Conservation (phyloP, 2,113 vertebrate species). For the Camelus bactrianus region DNA sequence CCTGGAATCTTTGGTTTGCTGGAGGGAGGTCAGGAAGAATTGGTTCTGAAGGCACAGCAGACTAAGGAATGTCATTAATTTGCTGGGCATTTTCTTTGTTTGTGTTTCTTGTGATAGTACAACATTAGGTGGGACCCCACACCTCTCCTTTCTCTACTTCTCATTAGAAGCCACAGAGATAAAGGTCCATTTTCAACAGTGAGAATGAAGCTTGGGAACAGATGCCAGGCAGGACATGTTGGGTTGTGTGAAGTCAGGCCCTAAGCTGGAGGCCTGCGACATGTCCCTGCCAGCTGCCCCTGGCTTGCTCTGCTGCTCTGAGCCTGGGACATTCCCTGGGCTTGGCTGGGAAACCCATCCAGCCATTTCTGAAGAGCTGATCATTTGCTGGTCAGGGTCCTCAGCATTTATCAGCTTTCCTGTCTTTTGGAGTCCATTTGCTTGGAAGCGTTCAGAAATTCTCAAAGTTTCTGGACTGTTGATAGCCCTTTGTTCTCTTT, state of each 20-base stretch:
- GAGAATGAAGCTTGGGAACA: neutral
- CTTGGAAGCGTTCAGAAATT: constrained; percentile 24
- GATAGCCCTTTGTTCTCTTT: neutral
- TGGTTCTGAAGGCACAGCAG: neutral
- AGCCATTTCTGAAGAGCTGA: neutral
- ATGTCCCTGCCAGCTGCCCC: neutral
- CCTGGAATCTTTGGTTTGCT: neutral
- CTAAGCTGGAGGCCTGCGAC: neutral
- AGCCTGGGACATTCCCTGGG: neutral
- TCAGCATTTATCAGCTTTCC: neutral
- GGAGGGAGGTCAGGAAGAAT: neutral
- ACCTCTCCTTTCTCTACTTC: neutral
- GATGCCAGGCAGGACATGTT: neutral
- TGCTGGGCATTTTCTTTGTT: neutral
- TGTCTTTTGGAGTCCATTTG: neutral
- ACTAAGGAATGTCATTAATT: too few species aligned
- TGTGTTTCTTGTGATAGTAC: neutral
- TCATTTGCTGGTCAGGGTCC: neutral
- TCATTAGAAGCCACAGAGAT: constrained; percentile 27
- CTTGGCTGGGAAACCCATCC: neutral
- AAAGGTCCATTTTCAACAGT: constrained; percentile 13
- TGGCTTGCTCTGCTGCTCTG: neutral
- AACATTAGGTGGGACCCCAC: neutral
- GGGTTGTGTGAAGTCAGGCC: neutral
- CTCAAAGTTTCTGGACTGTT: neutral